Evolutionary conservation across 1,140 invertebrate genomes (phyloP).

Genomic region (Drosophila arizonae): DNA sequence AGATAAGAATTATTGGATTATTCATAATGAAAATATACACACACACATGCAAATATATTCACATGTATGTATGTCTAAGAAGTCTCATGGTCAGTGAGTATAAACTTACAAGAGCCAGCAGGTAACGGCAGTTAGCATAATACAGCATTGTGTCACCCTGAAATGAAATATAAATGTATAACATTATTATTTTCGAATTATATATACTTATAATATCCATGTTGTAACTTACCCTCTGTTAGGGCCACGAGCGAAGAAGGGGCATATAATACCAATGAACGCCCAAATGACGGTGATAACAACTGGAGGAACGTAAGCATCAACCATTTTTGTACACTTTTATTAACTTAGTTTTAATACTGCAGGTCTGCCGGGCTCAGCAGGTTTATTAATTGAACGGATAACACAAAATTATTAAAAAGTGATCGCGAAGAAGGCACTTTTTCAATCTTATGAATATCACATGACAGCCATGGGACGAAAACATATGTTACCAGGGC

Average conservation of each 20-base stretch:
- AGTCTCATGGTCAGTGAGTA: constrained; percentile 14
- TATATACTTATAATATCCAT: constrained; percentile 6
- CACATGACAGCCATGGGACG: constrained; percentile 72
- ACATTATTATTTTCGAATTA: background rate
- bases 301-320: constrained; percentile 88
- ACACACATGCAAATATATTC: constrained; percentile 14
- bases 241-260: constrained; percentile 93
- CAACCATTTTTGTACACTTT: constrained; percentile 87
- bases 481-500: constrained; percentile 39
- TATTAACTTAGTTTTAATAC: constrained; percentile 51
- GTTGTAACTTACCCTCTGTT: constrained; percentile 86
- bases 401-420: constrained; percentile 49
- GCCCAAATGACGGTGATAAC: constrained; percentile 93
- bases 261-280: constrained; percentile 91
- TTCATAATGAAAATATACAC: background rate
- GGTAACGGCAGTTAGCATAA: constrained; percentile 93
- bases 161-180: constrained; percentile 5
- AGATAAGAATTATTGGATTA: constrained; percentile 15
- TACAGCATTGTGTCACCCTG: constrained; percentile 91
- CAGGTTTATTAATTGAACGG: constrained; percentile 22
- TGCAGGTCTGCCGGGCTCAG: constrained; percentile 40
- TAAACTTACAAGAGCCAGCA: constrained; percentile 91
- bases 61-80: background rate
- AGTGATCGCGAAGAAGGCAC: constrained; percentile 57
- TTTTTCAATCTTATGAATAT: constrained; percentile 70